These are phyloP conservation scores for Holocentrus rufus DNA, from an alignment of 2,797 vertebrate genomes.

Conservation along the genomic window DNA sequence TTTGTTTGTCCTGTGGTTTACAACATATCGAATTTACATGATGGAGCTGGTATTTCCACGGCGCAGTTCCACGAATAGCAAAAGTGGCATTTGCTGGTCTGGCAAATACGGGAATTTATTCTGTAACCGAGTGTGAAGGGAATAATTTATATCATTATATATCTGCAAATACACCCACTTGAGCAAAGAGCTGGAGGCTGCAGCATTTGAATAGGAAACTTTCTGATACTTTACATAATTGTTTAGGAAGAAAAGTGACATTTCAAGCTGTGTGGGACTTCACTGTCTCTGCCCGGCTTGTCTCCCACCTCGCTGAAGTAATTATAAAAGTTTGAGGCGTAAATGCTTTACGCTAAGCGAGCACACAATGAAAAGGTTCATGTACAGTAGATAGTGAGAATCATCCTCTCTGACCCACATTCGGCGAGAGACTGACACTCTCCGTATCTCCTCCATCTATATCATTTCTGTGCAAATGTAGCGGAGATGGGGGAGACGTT, in stretches of 20 bases:
- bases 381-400: constrained; percentile 49
- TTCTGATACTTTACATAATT: constrained; percentile 60
- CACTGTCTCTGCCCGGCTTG: constrained; percentile 36
- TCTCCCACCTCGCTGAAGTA: constrained; percentile 50
- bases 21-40: neutral
- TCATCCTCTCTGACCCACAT: constrained; percentile 60
- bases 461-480: constrained; percentile 22
- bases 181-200: constrained; percentile 42
- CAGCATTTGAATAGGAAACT: constrained; percentile 53
- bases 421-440: constrained; percentile 24
- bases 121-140: neutral
- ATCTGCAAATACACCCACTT: constrained; percentile 45
- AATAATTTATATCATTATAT: constrained; percentile 18
- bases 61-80: neutral
- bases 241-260: constrained; percentile 49
- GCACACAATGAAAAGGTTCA: constrained; percentile 51
- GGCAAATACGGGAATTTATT: neutral
- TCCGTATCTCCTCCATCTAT: constrained; percentile 3
- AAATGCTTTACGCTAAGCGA: constrained; percentile 39
- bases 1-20: neutral
- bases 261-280: constrained; percentile 56
- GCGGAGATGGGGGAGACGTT: neutral
- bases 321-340: constrained; percentile 58
- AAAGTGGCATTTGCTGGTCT: constrained; percentile 1
- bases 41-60: neutral